Conservation (phyloP, 1,140 invertebrate species). For the Triops longicaudatus region DNA sequence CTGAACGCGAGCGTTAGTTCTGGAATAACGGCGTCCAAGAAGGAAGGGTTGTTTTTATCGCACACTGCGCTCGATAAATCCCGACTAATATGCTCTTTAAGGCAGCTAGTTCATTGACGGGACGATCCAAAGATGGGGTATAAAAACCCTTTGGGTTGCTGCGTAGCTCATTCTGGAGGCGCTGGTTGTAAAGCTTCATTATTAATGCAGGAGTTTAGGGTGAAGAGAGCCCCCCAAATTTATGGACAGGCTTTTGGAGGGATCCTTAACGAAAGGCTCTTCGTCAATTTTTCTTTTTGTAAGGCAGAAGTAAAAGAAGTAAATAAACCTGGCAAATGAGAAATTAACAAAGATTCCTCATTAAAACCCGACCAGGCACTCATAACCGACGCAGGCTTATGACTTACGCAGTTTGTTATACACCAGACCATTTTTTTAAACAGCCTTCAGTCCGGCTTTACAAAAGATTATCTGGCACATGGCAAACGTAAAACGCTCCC, state of each 20-base stretch:
- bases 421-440: neutral
- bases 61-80: too few species aligned
- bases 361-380: neutral
- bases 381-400: neutral
- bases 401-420: neutral
- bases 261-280: neutral
- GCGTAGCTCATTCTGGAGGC: too few species aligned
- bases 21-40: too few species aligned
- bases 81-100: too few species aligned
- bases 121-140: too few species aligned
- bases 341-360: constrained; percentile 6
- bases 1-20: too few species aligned
- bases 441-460: too few species aligned
- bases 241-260: neutral
- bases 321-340: neutral
- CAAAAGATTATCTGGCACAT: too few species aligned
- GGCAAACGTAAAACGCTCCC: too few species aligned
- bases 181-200: neutral
- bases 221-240: neutral
- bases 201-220: neutral
- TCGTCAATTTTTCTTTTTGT: neutral
- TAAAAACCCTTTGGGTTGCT: too few species aligned
- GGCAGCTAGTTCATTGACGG: too few species aligned
- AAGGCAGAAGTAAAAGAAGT: neutral
- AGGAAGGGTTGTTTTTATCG: too few species aligned